Conservation (phyloP, 2,797 vertebrate species). For the Peromyscus melanophrys region DNA sequence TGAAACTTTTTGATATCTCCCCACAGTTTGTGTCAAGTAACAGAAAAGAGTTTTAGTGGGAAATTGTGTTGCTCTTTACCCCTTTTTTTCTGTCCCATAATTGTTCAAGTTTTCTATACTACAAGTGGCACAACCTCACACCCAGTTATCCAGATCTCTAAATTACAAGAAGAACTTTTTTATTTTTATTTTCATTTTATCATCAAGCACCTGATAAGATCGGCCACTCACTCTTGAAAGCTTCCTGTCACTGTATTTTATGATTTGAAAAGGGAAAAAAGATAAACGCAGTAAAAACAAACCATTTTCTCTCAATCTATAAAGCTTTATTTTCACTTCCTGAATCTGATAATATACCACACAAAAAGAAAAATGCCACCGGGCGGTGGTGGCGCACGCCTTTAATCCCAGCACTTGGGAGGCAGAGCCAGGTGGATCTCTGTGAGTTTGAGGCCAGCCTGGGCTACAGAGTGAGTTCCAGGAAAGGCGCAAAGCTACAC, state of each 20-base stretch:
- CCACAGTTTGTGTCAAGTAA: neutral
- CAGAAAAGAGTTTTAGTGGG: neutral
- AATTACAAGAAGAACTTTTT: neutral
- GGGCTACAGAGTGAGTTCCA: too few relatives aligned
- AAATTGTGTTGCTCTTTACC: neutral
- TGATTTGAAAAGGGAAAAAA: neutral
- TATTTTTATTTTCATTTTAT: neutral
- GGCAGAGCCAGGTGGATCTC: too few relatives aligned
- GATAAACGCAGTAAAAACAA: neutral
- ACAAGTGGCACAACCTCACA: neutral
- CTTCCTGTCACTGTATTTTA: neutral
- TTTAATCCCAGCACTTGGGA: too few relatives aligned
- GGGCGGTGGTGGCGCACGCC: too few relatives aligned
- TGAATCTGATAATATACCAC: neutral
- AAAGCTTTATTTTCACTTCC: neutral
- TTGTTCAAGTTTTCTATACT: neutral
- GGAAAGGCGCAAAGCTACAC: too few relatives aligned
- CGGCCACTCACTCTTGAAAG: neutral
- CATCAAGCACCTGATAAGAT: neutral
- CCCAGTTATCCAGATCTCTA: neutral
- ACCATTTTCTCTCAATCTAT: neutral
- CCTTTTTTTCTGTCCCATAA: neutral
- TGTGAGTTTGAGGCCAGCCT: too few relatives aligned
- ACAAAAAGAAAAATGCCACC: neutral
- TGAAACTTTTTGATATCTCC: neutral